These are phyloP conservation scores for Muscicapa comitata DNA, from an alignment of 2,797 vertebrate genomes.

Conservation along the genomic window DNA sequence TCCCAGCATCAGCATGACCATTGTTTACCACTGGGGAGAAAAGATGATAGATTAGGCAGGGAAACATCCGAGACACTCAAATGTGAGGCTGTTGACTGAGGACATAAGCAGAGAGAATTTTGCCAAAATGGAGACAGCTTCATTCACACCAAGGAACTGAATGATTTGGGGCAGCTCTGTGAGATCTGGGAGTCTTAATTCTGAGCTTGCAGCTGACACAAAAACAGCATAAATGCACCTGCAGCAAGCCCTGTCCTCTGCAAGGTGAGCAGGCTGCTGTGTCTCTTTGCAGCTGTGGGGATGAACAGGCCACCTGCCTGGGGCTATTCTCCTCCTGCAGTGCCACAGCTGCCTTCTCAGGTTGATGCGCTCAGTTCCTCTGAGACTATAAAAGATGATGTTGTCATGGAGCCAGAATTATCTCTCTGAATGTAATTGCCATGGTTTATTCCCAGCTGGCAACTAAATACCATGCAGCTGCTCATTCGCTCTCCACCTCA, in stretches of 20 bases:
- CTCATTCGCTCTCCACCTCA: background rate
- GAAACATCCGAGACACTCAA: background rate
- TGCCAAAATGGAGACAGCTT: background rate
- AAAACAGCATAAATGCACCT: background rate
- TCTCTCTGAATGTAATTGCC: background rate
- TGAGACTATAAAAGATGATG: background rate
- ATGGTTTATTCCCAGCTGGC: background rate
- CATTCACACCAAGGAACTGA: background rate
- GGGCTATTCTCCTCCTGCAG: background rate
- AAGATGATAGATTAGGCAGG: background rate
- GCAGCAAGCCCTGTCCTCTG: background rate
- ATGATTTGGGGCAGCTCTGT: background rate
- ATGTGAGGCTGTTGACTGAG: background rate
- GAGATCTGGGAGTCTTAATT: background rate
- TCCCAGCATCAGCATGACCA: background rate
- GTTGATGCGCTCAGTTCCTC: background rate
- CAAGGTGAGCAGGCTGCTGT: accelerated
- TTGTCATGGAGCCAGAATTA: constrained; percentile 1
- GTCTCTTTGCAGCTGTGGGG: background rate
- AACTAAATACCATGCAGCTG: accelerated
- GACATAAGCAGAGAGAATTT: background rate
- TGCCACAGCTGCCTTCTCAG: background rate
- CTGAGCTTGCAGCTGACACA: background rate
- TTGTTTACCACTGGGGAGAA: background rate
- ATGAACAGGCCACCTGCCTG: background rate